Percentiles rank a stretch among this genome's conserved stretches.
Conservation (phyloP, 2,113 vertebrate species). For the Psilopsiagon aurifrons region DNA sequence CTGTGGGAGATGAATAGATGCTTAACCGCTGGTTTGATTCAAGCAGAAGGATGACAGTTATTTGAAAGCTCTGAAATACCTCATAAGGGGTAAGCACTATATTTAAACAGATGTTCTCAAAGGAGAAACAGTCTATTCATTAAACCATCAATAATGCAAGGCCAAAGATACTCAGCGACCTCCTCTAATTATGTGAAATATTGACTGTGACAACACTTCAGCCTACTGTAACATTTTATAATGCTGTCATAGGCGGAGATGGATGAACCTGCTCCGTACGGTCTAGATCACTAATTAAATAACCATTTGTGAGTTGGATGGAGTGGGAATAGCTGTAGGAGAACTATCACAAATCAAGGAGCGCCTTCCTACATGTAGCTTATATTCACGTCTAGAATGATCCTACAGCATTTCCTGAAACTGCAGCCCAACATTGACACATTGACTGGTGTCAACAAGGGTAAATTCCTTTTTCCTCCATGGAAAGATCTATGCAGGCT, state of each 20-base stretch:
- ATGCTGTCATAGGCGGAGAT: constrained; percentile 1
- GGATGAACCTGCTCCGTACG: background rate
- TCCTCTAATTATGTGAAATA: constrained; percentile 10
- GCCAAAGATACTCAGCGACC: background rate
- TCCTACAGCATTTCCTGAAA: background rate
- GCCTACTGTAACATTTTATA: background rate
- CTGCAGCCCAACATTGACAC: background rate
- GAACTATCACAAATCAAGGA: background rate
- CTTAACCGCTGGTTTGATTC: background rate
- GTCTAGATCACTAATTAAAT: constrained; percentile 18
- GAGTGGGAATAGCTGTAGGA: background rate
- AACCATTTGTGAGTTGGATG: background rate
- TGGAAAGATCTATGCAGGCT: background rate
- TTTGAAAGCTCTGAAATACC: background rate
- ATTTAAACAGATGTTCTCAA: constrained; percentile 46
- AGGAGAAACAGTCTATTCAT: background rate
- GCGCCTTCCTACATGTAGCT: background rate
- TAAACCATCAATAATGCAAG: constrained; percentile 40
- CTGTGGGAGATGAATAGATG: background rate
- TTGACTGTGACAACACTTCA: background rate
- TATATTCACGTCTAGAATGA: background rate
- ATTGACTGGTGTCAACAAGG: background rate
- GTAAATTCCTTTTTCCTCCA: background rate
- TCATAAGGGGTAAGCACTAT: background rate
- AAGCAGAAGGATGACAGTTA: background rate